Evolutionary conservation across 2,888 invertebrate species (phyloP), one percentile per base, ranked within the genome.

Genomic region (Drosophila falleni): DNA sequence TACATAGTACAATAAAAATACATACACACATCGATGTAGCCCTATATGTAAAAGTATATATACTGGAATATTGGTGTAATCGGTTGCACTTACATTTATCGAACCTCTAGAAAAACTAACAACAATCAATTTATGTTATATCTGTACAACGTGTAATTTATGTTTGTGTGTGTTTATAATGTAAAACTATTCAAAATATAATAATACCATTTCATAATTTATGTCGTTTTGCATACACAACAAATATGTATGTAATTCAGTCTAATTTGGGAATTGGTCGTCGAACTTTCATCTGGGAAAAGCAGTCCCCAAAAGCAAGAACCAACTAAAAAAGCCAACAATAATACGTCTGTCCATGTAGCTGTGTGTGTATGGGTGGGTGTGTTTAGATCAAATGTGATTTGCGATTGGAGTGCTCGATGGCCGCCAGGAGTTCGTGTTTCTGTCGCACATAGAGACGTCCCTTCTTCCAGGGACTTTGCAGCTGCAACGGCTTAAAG

Each of bases 401-500:
- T 87, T 96, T 97, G 83, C 96, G 96, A 89, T 97, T 96, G 85
- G 97, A 97, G 93, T 97, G 97, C 90, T 97, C 97, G 35, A 97
- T 94, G 15, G 97, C 97, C 31, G 97, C 97, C 49, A 97, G 93
- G 4, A 97, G 96, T 89, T 97, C 97, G 88, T 97, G 97, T 91
- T 97, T 98, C 91, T 97, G 96, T 55, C 98, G 94, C 3, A 99
- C 98, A 92, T 97, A 98, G 71, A 99, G 93, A 65, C 98, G 94
- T 0, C 99, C 99, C 90, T 97, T 97, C 74, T 97, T 96, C 99
- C 99, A 99, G 0, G 98, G 98, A 92, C 98, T 98, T 92, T 98
- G 98, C 60, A 99, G 93, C 85, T 97, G 97, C 19, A 99, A 93
- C 0, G 98, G 98, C 87, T 97, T 96, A 91, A 98, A 99, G 91